phyloP scores from a whole-genome alignment of 2,797 vertebrate genomes.

The Todus mexicanus region DNA sequence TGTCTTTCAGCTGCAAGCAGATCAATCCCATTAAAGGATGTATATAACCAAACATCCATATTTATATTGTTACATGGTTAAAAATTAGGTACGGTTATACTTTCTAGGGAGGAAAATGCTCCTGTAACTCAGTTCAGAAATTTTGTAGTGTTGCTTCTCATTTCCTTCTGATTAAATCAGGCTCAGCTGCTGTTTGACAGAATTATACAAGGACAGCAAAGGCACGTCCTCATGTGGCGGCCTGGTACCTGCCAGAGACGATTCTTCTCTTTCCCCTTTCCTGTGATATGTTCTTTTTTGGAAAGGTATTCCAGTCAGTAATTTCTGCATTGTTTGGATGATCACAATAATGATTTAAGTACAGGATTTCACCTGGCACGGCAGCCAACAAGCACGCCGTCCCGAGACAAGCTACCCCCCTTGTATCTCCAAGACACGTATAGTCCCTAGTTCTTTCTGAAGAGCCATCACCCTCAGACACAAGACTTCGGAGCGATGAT shows the following conservation, averaged over 20 bases:
- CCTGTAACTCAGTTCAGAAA: not conserved
- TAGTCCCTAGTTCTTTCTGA: not conserved
- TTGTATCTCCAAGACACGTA: fast-evolving
- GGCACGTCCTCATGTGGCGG: fast-evolving
- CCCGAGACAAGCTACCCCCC: not conserved
- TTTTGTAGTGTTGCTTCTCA: not conserved
- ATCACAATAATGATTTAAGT: not conserved
- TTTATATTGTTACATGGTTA: not conserved
- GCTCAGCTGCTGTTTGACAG: not conserved
- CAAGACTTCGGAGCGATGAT: not conserved
- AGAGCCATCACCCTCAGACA: not conserved
- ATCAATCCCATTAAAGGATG: not conserved
- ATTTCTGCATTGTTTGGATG: not conserved
- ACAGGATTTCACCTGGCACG: not conserved
- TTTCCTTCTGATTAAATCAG: not conserved
- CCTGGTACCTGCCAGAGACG: not conserved
- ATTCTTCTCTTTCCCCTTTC: not conserved
- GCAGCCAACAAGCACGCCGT: not conserved
- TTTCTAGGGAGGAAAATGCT: not conserved
- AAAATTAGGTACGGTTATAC: not conserved
- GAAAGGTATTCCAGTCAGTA: not conserved
- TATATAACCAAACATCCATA: not conserved
- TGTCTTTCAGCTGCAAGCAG: slow-evolving; percentile 82
- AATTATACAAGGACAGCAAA: not conserved
- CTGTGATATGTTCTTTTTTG: not conserved